phyloP scores from a whole-genome alignment of 1,140 invertebrate genomes.

The Drosophila leontia region DNA sequence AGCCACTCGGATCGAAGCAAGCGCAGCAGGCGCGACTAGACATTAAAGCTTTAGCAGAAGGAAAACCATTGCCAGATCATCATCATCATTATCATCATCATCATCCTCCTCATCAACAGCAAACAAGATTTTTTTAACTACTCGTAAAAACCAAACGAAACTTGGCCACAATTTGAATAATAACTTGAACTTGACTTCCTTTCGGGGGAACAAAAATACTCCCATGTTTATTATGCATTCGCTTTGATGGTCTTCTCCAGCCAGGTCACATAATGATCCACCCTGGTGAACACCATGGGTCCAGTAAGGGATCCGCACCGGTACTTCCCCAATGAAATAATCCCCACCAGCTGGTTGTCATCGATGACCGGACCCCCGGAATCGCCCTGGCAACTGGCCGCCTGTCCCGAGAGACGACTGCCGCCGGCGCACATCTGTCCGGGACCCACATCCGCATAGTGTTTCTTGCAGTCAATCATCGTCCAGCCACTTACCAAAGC shows the following conservation, averaged over 20 bases:
- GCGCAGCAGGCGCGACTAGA: constrained; percentile 68
- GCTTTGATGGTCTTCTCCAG: constrained; percentile 18
- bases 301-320: constrained; percentile 20
- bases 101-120: constrained; percentile 1
- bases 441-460: constrained; percentile 2
- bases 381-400: constrained; percentile 48
- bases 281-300: constrained; percentile 58
- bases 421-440: constrained; percentile 61
- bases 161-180: constrained; percentile 39
- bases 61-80: constrained; percentile 7
- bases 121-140: constrained; percentile 39
- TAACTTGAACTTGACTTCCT: constrained; percentile 18
- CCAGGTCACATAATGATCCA: constrained; percentile 54
- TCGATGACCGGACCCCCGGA: constrained; percentile 61
- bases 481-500: constrained; percentile 21
- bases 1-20: constrained; percentile 63
- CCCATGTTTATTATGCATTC: background rate
- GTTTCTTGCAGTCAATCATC: constrained; percentile 7
- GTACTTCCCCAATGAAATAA: constrained; percentile 41
- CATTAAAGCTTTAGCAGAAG: constrained; percentile 17
- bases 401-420: background rate
- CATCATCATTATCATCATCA: constrained; percentile 6
- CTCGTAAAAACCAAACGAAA: constrained; percentile 16
- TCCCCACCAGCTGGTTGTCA: constrained; percentile 33
- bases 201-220: background rate